Percentiles rank a stretch among this genome's conserved stretches.
Conservation (phyloP, 37 sponge, comb jelly and placozoan species). For the Halichondria panicea region DNA sequence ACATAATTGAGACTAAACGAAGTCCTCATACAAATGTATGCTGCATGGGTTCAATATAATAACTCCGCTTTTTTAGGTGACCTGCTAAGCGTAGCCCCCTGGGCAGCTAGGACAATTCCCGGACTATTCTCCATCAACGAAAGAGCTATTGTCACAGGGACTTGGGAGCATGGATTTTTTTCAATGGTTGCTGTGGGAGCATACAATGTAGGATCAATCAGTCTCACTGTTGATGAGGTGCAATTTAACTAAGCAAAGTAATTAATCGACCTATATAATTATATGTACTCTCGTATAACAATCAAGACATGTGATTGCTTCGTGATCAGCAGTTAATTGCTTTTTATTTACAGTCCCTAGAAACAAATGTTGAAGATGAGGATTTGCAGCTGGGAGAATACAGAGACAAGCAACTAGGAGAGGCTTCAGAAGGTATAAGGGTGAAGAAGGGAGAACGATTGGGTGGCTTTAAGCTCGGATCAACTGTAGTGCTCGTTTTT, state of each 20-base stretch:
- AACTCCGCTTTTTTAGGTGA: too few relatives aligned
- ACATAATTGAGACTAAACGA: too few relatives aligned
- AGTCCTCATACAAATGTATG: too few relatives aligned
- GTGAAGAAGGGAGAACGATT: constrained; percentile 76
- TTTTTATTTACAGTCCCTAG: too few relatives aligned
- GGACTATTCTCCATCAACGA: constrained; percentile 91
- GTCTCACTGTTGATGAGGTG: constrained; percentile 73
- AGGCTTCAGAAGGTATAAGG: too few relatives aligned
- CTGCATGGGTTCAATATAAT: too few relatives aligned
- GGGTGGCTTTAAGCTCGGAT: constrained; percentile 88
- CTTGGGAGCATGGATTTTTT: constrained; percentile 92
- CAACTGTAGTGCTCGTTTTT: constrained; percentile 92
- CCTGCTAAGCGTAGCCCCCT: constrained; percentile 90
- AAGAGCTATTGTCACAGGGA: constrained; percentile 80
- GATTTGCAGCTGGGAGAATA: constrained; percentile 51
- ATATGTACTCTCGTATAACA: too few relatives aligned
- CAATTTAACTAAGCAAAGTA: too few relatives aligned
- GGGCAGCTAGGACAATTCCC: constrained; percentile 72
- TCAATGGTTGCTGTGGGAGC: constrained; percentile 94
- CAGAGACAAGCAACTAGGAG: constrained; percentile 28
- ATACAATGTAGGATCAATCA: constrained; percentile 91
- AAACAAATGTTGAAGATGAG: too few relatives aligned
- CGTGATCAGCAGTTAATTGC: too few relatives aligned
- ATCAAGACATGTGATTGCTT: too few relatives aligned
- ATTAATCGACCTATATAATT: too few relatives aligned